Conservation (phyloP, 2,113 vertebrate species). For the Microcebus murinus region DNA sequence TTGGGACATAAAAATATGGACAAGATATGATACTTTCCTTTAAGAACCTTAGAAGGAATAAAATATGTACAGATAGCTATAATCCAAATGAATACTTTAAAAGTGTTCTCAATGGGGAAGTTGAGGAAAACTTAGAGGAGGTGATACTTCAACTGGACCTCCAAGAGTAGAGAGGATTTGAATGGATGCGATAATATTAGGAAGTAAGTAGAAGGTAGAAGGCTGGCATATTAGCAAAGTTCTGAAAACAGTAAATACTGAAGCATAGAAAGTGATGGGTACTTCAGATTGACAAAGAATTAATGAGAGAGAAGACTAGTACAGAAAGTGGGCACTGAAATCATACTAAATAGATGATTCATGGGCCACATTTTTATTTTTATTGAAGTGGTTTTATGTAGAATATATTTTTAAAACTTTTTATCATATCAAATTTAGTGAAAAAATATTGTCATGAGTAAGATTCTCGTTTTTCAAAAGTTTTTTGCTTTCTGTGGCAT, state of each 20-base stretch:
- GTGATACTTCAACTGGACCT: neutral
- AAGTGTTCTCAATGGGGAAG: neutral
- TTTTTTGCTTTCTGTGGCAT: neutral
- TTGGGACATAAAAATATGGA: neutral
- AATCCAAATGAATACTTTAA: neutral
- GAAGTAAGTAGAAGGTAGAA: neutral
- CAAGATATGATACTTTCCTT: neutral
- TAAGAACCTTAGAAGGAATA: neutral
- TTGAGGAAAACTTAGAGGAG: neutral
- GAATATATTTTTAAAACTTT: conserved; percentile 8
- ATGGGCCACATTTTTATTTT: neutral
- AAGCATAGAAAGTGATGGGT: neutral
- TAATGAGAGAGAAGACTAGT: neutral
- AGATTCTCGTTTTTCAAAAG: neutral
- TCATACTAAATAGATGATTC: neutral
- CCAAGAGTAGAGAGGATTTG: neutral
- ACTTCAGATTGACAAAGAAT: neutral
- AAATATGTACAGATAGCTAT: neutral
- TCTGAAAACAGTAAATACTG: neutral
- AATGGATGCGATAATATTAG: neutral
- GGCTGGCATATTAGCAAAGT: neutral
- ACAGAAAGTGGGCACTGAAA: neutral
- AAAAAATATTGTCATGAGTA: neutral
- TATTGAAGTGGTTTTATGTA: neutral
- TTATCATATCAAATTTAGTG: neutral